These are phyloP conservation scores for Diachrysia chrysitis DNA, from an alignment of 2,888 invertebrate genomes.

Conservation along the genomic window DNA sequence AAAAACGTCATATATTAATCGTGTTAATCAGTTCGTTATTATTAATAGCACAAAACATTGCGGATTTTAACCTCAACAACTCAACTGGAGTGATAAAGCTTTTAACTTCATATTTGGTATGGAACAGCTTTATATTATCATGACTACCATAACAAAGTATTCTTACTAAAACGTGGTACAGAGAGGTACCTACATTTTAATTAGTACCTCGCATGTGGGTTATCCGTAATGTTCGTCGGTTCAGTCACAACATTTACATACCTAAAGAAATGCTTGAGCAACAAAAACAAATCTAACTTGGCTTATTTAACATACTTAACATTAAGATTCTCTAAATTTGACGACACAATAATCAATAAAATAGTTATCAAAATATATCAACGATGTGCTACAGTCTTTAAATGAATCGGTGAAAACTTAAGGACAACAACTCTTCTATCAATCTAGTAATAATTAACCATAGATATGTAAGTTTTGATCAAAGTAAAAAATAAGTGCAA, in stretches of 20 bases:
- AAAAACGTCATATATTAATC: slow-evolving; percentile 41
- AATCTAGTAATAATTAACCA: slow-evolving; percentile 77
- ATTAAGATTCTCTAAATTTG: slow-evolving; percentile 62
- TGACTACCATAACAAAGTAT: background rate
- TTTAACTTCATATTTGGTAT: background rate
- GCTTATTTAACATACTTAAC: slow-evolving; percentile 62
- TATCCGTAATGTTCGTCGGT: slow-evolving; percentile 29
- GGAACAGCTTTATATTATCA: background rate
- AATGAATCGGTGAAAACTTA: slow-evolving; percentile 72
- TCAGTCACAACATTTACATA: slow-evolving; percentile 63
- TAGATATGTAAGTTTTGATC: slow-evolving; percentile 77
- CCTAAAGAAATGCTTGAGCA: slow-evolving; percentile 62
- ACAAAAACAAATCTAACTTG: slow-evolving; percentile 71
- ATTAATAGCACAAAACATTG: slow-evolving; percentile 36
- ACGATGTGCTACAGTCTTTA: slow-evolving; percentile 79
- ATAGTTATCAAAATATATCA: slow-evolving; percentile 78
- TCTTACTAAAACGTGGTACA: background rate
- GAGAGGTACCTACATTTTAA: background rate
- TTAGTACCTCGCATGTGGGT: slow-evolving; percentile 14
- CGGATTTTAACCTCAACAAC: slow-evolving; percentile 28
- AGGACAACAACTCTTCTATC: slow-evolving; percentile 65
- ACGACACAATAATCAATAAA: slow-evolving; percentile 62
- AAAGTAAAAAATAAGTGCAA: slow-evolving; percentile 53
- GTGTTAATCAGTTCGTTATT: slow-evolving; percentile 36
- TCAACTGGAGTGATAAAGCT: background rate